Evolutionary conservation across 92 coral and sea anemone genomes (phyloP).

Genomic region (Palythoa heliodiscus): DNA sequence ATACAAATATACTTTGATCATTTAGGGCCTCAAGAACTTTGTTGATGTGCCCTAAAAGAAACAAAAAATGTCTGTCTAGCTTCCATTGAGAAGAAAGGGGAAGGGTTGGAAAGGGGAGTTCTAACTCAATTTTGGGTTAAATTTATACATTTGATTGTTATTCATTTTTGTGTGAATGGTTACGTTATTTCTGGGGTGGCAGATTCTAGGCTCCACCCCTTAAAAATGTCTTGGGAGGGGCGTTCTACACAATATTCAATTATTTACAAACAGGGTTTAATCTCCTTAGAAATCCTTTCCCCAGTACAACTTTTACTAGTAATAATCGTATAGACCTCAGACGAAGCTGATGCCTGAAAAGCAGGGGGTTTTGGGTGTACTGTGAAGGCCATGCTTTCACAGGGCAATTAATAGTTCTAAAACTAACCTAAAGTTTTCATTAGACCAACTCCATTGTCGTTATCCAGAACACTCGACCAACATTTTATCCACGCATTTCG

Average conservation of each 20-base stretch:
- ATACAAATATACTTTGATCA: conserved; percentile 93
- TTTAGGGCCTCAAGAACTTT: conserved; percentile 58
- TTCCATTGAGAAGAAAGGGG: no score
- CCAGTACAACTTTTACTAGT: no score
- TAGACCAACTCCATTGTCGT: conserved; percentile 67
- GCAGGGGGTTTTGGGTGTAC: no score
- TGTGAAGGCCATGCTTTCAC: neutral
- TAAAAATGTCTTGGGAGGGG: neutral
- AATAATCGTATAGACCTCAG: no score
- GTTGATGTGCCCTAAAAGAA: conserved; percentile 55
- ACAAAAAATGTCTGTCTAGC: neutral
- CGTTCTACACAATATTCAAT: no score
- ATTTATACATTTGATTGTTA: no score
- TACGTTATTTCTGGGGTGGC: neutral
- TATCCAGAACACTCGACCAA: conserved; percentile 51
- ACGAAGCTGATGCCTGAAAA: no score
- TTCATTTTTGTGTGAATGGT: no score
- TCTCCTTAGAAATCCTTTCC: no score
- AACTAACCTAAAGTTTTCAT: conserved; percentile 45
- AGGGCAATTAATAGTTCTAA: neutral
- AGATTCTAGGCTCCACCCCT: neutral
- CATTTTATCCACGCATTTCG: conserved; percentile 80
- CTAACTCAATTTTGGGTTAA: no score
- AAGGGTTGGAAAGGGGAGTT: no score
- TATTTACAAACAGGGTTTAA: no score